Evolutionary conservation across 2,797 vertebrate genomes (phyloP).

Genomic region (Tinamus major): DNA sequence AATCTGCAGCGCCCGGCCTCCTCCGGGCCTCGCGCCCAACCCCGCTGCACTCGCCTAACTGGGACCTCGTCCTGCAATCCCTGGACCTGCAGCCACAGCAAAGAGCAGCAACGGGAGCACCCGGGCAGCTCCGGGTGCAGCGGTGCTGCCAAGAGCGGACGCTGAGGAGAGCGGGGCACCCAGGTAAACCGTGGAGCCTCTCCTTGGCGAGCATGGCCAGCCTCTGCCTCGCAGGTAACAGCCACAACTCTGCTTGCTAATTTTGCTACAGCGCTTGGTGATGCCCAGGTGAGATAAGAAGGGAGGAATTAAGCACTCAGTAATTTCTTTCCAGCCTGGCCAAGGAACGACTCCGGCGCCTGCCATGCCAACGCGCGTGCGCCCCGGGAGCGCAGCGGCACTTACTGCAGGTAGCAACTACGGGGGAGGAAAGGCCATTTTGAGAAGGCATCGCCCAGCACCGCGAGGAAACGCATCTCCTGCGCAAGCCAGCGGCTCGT

Average conservation of each 20-base stretch:
- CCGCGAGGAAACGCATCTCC: not conserved
- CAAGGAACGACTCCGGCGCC: not conserved
- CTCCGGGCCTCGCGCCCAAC: not conserved
- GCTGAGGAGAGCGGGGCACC: not conserved
- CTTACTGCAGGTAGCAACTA: not conserved
- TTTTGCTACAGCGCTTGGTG: not conserved
- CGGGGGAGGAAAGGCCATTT: not conserved
- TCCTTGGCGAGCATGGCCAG: not conserved
- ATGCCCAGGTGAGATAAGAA: not conserved
- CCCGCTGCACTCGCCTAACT: not conserved
- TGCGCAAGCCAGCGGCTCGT: not conserved
- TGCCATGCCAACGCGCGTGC: not conserved
- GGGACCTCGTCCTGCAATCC: not conserved
- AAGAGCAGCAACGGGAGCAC: not conserved
- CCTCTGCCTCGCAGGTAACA: not conserved
- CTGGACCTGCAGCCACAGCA: not conserved
- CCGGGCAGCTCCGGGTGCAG: not conserved
- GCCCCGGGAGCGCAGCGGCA: not conserved
- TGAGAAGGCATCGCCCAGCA: not conserved
- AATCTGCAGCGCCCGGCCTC: not conserved
- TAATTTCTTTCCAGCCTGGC: not conserved
- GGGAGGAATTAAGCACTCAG: not conserved
- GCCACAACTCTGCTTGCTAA: not conserved
- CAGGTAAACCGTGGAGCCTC: not conserved
- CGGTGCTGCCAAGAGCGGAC: not conserved